Evolutionary conservation across 1,140 invertebrate genomes (phyloP).

Genomic region (Homalodisca vitripennis): DNA sequence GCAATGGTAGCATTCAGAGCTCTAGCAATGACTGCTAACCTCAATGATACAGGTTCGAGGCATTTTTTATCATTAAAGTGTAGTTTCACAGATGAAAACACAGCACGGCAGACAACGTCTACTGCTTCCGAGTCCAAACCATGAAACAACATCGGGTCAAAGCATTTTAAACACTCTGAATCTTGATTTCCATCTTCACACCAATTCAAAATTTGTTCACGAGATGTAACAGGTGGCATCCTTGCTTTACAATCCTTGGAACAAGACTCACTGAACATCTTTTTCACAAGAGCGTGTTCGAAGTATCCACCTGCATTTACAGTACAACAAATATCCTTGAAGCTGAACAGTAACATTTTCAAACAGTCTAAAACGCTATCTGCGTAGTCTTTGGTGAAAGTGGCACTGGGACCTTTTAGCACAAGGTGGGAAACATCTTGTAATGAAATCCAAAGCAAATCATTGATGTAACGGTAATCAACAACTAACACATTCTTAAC

Average conservation of each 20-base stretch:
- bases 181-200: background rate
- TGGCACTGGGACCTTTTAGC: background rate
- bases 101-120: background rate
- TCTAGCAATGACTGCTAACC: background rate
- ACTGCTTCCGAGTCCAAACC: background rate
- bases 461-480: background rate
- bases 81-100: background rate
- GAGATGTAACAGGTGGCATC: background rate
- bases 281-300: conserved; percentile 10
- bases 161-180: background rate
- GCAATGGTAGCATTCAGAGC: background rate
- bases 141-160: background rate
- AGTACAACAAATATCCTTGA: background rate
- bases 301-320: background rate
- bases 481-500: background rate
- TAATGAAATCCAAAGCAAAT: background rate
- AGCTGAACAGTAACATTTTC: conserved; percentile 11
- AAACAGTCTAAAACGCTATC: conserved; percentile 16
- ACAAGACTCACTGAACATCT: background rate
- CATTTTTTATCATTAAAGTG: background rate
- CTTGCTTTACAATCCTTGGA: background rate
- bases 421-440: background rate
- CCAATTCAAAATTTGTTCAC: background rate
- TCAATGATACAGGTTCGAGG: background rate
- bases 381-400: background rate